Conservation (phyloP, 2,888 invertebrate genomes). For the Oeneis ivallda region DNA sequence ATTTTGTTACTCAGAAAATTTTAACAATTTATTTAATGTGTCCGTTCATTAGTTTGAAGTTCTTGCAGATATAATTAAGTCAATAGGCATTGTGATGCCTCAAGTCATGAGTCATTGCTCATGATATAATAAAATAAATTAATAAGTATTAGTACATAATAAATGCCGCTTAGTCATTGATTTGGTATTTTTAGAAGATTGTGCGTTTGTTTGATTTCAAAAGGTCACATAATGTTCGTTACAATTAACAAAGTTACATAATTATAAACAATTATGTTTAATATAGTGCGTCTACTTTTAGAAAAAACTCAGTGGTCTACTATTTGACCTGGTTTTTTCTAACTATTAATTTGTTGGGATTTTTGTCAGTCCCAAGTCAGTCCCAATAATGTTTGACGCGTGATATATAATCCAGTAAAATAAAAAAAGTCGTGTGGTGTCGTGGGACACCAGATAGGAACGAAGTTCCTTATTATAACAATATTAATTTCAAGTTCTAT, state of each 20-base stretch:
- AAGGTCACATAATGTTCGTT: conserved; percentile 10
- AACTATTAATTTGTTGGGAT: no score
- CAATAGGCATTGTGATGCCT: conserved; percentile 7
- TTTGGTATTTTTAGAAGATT: conserved; percentile 15
- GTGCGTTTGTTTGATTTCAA: background rate
- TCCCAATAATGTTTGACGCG: no score
- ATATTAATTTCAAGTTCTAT: no score
- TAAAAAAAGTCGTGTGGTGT: no score
- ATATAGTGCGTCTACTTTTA: no score
- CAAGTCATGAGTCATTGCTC: conserved; percentile 14
- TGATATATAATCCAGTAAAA: no score
- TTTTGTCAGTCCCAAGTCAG: no score
- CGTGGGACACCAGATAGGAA: no score
- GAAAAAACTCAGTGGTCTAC: no score
- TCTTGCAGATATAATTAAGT: conserved; percentile 5
- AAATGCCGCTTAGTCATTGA: conserved; percentile 15
- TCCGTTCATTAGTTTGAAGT: background rate
- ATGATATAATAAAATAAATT: conserved; percentile 11
- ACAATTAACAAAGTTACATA: background rate
- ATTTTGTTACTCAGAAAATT: background rate
- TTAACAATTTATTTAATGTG: background rate
- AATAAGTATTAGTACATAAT: conserved; percentile 11
- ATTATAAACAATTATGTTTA: no score
- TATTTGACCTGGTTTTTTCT: no score
- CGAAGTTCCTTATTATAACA: no score